Base-by-base conservation (phyloP, 2,797 vertebrate species). In the Esox masquinongy region DNA sequence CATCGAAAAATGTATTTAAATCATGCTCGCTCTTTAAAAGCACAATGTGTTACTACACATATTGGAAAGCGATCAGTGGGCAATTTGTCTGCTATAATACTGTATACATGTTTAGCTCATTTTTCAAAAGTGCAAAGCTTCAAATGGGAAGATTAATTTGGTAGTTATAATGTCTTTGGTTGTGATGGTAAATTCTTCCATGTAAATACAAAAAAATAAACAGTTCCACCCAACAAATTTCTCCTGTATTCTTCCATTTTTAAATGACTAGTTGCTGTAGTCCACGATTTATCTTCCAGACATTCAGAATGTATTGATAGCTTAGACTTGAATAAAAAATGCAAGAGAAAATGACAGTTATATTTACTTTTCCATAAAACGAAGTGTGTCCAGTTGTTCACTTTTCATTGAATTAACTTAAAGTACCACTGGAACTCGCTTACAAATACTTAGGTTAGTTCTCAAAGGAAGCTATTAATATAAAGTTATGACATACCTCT, bases 131-230 rank as follows among this genome's bases (percentile, higher is more conserved):
- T 49, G 80, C 24, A 3, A 36, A 39, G 15, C 56, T 12, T 14
- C 8, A 68, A 75, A 73, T 71, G 34, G 66, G 47, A 70, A 70
- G 64, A 66, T 79, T 78, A 74, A 56, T 80, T 77, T 77, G 15
- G 66, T 74, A 39, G 14, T 78, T 76, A n/a, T 70, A 43, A 68
- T 50, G 53, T 76, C 49, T 79, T 76, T 75, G 66, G 22, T 74
- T 72, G 31, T 51, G 36, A 79, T 77, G 68, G 72, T 69, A 43
- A 15, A 56, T 68, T 83, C 69, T 87, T 76, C 77, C 66, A 81
- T 89, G 86, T 91, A 87, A 85, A 92, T 89, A 72, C 51, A 56
- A 85, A 53, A 63, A 24, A 91, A 89, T 90, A 90, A 90, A 90
- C 72, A 63, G 72, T 76, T 79, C 64, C 70, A 76, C 15, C 29